Percentiles rank a stretch among this genome's conserved stretches.
phyloP scores from a whole-genome alignment of 2,113 vertebrate genomes.

The Fukomys damarensis region DNA sequence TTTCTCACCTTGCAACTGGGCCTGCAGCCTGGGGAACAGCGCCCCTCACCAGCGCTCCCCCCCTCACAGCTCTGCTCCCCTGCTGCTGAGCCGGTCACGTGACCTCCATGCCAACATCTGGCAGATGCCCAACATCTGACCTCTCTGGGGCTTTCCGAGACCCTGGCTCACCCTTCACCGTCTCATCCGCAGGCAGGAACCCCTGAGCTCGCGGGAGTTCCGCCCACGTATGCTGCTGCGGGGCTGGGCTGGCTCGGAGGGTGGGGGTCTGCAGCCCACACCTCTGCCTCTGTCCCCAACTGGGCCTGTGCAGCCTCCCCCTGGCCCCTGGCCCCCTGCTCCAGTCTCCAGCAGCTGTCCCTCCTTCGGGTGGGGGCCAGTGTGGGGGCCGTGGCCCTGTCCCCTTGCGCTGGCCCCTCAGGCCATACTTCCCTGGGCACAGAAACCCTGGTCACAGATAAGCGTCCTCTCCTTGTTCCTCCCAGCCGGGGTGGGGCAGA shows the following conservation, averaged over 20 bases:
- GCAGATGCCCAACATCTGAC: background rate
- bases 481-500: background rate
- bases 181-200: background rate
- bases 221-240: background rate
- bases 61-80: rapidly evolving
- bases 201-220: background rate
- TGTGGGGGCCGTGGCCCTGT: background rate
- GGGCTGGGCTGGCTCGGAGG: background rate
- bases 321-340: background rate
- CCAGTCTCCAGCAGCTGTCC: background rate
- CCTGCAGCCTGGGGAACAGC: too few species aligned
- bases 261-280: background rate
- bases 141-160: background rate
- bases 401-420: background rate
- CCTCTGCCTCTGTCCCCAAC: too few species aligned
- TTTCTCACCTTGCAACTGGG: background rate
- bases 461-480: background rate
- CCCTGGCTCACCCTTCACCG: too few species aligned
- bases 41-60: rapidly evolving
- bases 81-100: too few species aligned
- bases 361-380: background rate
- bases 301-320: background rate
- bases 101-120: background rate
- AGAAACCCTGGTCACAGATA: background rate
- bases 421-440: background rate